phyloP scores from a whole-genome alignment of 2,797 vertebrate species.

The Pogonophryne albipinna region DNA sequence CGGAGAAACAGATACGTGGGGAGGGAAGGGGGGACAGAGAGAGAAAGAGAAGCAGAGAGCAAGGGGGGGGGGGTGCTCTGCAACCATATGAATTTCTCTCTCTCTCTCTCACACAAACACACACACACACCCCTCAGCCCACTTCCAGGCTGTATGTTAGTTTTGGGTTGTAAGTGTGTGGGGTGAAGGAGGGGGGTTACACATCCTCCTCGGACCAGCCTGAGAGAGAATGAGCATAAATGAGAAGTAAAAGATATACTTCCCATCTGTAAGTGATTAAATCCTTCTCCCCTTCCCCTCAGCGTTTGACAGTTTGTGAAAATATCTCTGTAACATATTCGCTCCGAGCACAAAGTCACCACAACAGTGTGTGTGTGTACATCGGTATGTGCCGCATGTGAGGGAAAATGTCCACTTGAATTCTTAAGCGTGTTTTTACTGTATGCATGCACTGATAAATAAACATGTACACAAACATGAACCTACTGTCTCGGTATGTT shows the following conservation, averaged over 20 bases:
- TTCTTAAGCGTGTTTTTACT: conserved; percentile 35
- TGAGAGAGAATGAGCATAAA: conserved; percentile 60
- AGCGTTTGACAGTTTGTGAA: conserved; percentile 77
- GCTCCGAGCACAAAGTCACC: conserved; percentile 40
- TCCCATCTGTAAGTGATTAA: conserved; percentile 95
- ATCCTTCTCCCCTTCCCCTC: conserved; percentile 88
- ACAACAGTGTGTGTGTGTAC: conserved; percentile 54
- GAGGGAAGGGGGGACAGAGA: conserved; percentile 57
- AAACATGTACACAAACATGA: conserved; percentile 76
- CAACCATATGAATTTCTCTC: conserved; percentile 70
- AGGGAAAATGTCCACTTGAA: conserved; percentile 42
- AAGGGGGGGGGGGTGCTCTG: conserved; percentile 56
- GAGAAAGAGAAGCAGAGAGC: conserved; percentile 55
- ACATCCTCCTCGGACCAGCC: conserved; percentile 65
- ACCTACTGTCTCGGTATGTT: conserved; percentile 68
- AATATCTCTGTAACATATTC: conserved; percentile 63
- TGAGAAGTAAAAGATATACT: conserved; percentile 71
- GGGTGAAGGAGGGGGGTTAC: conserved; percentile 56
- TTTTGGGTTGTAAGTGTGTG: conserved; percentile 80
- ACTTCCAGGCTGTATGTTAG: conserved; percentile 84
- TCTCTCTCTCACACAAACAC: conserved; percentile 26
- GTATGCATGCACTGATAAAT: conserved; percentile 45
- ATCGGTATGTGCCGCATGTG: conserved; percentile 34
- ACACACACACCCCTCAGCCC: conserved; percentile 55
- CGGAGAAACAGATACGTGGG: conserved; percentile 77